A percentile compares a stretch with the other conserved stretches of the same genome.
These are phyloP conservation scores for Lithobates sylvaticus DNA, from an alignment of 2,797 vertebrate species.

Conservation along the genomic window DNA sequence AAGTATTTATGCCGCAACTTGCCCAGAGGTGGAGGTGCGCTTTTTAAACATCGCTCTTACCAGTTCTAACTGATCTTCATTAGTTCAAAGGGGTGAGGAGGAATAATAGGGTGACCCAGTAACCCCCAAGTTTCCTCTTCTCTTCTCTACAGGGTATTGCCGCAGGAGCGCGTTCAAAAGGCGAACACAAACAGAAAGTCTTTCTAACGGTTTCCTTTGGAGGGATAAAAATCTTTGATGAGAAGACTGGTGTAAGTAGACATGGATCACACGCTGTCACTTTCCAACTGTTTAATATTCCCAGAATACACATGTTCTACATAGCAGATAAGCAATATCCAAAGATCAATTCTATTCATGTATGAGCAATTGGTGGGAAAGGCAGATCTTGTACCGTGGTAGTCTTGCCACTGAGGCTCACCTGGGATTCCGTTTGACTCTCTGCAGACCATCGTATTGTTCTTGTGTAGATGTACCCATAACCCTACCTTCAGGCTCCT, in stretches of 20 bases:
- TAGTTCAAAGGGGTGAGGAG: conserved; percentile 19
- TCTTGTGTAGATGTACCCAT: no score
- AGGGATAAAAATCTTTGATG: conserved; percentile 99
- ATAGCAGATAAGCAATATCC: neutral
- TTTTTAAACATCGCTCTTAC: neutral
- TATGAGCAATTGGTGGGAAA: neutral
- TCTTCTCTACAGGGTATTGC: conserved; percentile 87
- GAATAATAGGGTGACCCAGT: conserved; percentile 27
- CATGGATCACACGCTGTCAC: neutral
- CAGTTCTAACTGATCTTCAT: neutral
- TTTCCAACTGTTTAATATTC: neutral
- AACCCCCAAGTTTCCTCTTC: conserved; percentile 61
- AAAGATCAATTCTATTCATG: neutral
- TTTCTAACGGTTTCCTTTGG: conserved; percentile 98
- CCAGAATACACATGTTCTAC: neutral
- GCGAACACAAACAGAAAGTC: conserved; percentile 98
- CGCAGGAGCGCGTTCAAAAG: conserved; percentile 93
- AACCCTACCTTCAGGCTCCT: no score
- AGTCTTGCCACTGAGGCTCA: no score
- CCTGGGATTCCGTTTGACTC: neutral
- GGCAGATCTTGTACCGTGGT: no score
- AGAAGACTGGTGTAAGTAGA: conserved; percentile 95
- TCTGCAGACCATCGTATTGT: no score
- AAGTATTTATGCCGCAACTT: neutral
- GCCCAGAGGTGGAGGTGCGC: neutral